Evolutionary conservation across 2,797 vertebrate genomes (phyloP).

Genomic region (Crenuchus spilurus): DNA sequence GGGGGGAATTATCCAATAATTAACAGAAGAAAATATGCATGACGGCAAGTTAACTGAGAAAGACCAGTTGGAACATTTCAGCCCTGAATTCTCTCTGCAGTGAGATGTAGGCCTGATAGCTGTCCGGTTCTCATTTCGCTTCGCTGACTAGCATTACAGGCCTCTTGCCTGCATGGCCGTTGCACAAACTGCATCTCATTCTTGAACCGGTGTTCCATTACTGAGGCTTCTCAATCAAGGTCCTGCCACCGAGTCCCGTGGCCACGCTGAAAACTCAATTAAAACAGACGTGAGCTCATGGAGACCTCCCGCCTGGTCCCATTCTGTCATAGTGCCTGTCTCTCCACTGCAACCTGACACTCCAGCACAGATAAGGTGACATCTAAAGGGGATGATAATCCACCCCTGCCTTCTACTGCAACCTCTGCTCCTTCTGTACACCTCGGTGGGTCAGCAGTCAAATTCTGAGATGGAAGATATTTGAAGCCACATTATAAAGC

Average conservation of each 20-base stretch:
- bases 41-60: background rate
- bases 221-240: constrained; percentile 46
- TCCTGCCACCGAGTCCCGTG: constrained; percentile 7
- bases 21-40: no score
- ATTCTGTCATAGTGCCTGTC: constrained; percentile 69
- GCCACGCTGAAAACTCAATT: constrained; percentile 54
- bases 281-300: constrained; percentile 62
- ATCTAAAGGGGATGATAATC: constrained; percentile 40
- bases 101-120: constrained; percentile 22
- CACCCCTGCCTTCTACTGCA: constrained; percentile 23
- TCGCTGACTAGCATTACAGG: constrained; percentile 44
- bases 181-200: constrained; percentile 24
- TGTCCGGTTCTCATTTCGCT: constrained; percentile 39
- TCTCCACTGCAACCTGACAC: constrained; percentile 63
- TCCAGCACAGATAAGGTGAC: constrained; percentile 63
- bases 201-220: constrained; percentile 49
- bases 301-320: constrained; percentile 59
- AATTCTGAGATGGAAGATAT: background rate
- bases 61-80: constrained; percentile 3
- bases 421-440: constrained; percentile 21
- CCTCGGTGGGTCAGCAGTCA: constrained; percentile 1
- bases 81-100: constrained; percentile 9
- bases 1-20: no score
- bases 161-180: constrained; percentile 24
- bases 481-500: background rate